Evolutionary conservation across 35 echinoderm and acorn worm genomes (phyloP).

Genomic region (Stichopus chloronotus): DNA sequence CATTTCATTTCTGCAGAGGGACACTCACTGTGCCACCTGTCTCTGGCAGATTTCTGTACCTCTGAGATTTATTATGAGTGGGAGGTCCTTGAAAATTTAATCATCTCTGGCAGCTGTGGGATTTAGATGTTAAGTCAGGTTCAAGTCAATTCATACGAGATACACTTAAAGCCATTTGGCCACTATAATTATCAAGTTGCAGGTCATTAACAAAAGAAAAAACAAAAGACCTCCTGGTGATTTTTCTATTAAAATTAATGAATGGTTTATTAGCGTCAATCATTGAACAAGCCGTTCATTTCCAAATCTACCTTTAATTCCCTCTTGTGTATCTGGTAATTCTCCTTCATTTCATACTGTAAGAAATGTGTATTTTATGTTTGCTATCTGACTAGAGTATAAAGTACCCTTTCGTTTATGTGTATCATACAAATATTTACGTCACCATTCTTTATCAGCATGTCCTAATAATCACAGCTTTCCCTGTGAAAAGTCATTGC

Average conservation of each 20-base stretch:
- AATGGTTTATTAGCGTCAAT: not conserved
- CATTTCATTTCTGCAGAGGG: not conserved
- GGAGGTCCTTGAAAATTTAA: slow-evolving; percentile 42
- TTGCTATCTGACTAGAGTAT: not conserved
- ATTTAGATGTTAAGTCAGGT: not conserved
- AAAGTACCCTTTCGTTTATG: not conserved
- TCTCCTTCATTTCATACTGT: too few species aligned
- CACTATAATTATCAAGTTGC: slow-evolving; percentile 7
- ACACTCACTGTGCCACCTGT: slow-evolving; percentile 6
- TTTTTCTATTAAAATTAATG: not conserved
- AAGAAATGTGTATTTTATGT: too few species aligned
- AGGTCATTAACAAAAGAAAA: not conserved
- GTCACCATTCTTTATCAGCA: not conserved
- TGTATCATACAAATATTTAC: not conserved
- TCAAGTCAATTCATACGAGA: not conserved
- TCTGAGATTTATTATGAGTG: slow-evolving; percentile 19
- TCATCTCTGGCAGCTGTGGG: not conserved
- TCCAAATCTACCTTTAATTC: not conserved
- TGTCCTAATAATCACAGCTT: not conserved
- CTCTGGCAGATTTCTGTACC: not conserved
- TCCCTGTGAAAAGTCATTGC: slow-evolving; percentile 10
- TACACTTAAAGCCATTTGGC: not conserved
- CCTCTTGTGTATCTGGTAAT: not conserved
- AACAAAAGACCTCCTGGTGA: not conserved
- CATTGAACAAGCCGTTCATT: not conserved